Conservation (phyloP, 2,888 invertebrate genomes). For the Machimus atricapillus region DNA sequence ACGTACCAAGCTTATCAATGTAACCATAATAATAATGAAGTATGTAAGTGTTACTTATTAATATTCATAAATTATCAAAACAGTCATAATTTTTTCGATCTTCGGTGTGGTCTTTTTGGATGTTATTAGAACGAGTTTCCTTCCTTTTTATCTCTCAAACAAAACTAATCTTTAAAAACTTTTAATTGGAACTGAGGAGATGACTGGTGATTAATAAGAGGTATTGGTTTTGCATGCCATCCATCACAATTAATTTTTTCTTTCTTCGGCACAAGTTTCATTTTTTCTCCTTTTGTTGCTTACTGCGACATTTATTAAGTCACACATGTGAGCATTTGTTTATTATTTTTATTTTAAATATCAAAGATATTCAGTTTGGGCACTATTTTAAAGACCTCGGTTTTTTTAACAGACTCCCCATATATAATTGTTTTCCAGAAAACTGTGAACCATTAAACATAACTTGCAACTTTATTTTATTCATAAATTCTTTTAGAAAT, state of each 20-base stretch:
- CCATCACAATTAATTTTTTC: neutral
- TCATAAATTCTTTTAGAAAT: neutral
- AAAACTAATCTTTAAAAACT: too few relatives aligned
- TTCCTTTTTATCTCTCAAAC: too few relatives aligned
- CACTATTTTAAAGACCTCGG: too few relatives aligned
- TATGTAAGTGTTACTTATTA: neutral
- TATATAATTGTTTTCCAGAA: neutral
- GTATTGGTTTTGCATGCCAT: neutral
- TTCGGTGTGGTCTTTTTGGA: too few relatives aligned
- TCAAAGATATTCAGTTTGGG: neutral
- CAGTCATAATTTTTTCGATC: too few relatives aligned
- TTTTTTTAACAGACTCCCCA: too few relatives aligned
- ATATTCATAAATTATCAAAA: neutral
- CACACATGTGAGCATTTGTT: too few relatives aligned
- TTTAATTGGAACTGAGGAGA: too few relatives aligned
- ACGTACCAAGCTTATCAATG: neutral
- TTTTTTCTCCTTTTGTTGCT: neutral
- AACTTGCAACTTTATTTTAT: neutral
- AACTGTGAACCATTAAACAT: neutral
- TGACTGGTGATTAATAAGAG: too few relatives aligned
- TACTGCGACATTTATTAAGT: neutral
- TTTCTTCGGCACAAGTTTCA: neutral
- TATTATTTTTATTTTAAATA: neutral
- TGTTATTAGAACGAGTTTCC: too few relatives aligned
- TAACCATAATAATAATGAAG: neutral